Base-by-base conservation (phyloP, 2,113 vertebrate genomes). In the Tenebrosternarchus preto region DNA sequence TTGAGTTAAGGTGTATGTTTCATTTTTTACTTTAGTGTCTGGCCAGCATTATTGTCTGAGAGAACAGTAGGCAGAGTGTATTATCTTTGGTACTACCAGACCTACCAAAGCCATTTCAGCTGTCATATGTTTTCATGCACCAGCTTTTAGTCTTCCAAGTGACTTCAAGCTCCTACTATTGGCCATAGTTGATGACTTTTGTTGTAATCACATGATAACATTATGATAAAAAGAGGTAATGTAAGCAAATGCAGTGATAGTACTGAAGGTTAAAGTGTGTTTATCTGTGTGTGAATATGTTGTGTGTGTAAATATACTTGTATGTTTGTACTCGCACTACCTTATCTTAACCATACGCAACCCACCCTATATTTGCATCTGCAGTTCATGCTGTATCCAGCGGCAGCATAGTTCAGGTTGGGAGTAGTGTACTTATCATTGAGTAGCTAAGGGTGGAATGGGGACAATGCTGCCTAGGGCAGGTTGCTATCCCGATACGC, bases 401-500 rank as follows among this genome's bases (percentile, higher is more conserved):
- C n/a, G 60, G 69, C 81, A 77, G 69, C n/a, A 59, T 33, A 43
- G 79, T 74, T 74, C 61, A 75, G 79, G 71, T 61, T 39, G 57
- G 77, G 73, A 17, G 82, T 81, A 60, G 86, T 88, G 85, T 85
- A 87, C 86, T 88, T 87, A 87, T 86, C 85, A 86, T 90, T 90
- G 86, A 90, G 88, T 88, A 87, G 90, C 87, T 89, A 89, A 88
- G 89, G 89, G 88, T 88, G 86, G 86, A 63, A 78, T 0, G 66
- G 80, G 82, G 85, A 87, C 85, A 86, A 83, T 87, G 83, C 86
- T 81, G 85, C 84, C 64, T 81, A 81, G 88, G 86, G 79, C 86
- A 68, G 79, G 84, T 86, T 89, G 91, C 90, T 86, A 87, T 91
- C 88, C 89, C 87, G 89, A 89, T 88, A 88, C 87, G 86, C 84